Base-by-base conservation (phyloP, 2,888 invertebrate genomes). In the Hipparchia sbordonii region DNA sequence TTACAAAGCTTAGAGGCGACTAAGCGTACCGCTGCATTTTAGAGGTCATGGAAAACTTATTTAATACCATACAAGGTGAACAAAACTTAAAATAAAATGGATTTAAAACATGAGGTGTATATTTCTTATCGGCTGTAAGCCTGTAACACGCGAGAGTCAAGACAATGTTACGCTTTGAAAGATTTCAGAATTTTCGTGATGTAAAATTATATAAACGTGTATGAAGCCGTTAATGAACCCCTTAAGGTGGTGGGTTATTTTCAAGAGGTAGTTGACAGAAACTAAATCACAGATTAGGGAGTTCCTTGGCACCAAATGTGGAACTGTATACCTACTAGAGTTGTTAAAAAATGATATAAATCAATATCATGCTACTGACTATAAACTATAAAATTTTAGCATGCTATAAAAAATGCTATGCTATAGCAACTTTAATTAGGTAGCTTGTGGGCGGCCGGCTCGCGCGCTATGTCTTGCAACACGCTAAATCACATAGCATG, bases 181-280 rank as follows among this genome's bases (percentile, higher is more conserved):
- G 45, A 76, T 77, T 73, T 78, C 61, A 60, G 45, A 71, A 57
- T 71, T 66, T 67, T 71, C 54, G 54, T 71, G 61, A 61, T 61
- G 67, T 46, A 52, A 67, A 67, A 39, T 39, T 39, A 5, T 39
- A 5, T 39, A 39, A 39, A 39, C n/a, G 7, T 54, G 61, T 33
- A 61, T 12, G 8, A 48, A 62, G 48, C 8, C 51, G 33, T 6
- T 33, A 23, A 61, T 12, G 8, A 48, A 62, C 23, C 8, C 51
- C 12, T 6, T 33, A 23, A 65, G 33, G 23, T 12, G 6, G 65
- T 51, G 63, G 51, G 10, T 33, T 52, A 52, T 60, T 59, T 60
- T 60, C 5, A 39, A 4, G 59, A 39, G 10, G 10, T 12, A 39
- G 10, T 60, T 60, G 33, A 60, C 39, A 33, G 9, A 33, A 39